phyloP scores from a whole-genome alignment of 2,797 vertebrate species.

The Lepilemur ruficaudatus region DNA sequence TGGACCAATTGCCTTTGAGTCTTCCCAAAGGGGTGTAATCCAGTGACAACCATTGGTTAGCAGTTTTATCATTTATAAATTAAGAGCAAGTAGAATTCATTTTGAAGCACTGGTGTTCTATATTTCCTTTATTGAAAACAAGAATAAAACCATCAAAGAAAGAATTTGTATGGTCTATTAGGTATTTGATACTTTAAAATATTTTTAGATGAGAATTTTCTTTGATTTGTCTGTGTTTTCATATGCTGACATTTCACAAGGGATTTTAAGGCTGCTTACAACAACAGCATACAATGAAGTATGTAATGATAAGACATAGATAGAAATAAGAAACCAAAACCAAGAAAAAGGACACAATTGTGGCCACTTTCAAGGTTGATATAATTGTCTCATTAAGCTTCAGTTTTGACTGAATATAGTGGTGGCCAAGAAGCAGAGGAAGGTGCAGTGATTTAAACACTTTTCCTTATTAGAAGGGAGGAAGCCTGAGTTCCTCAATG shows the following conservation, averaged over 20 bases:
- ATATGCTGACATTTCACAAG: background rate
- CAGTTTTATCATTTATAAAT: conserved; percentile 28
- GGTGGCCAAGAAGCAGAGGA: background rate
- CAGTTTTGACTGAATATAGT: background rate
- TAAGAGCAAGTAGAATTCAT: background rate
- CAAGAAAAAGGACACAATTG: background rate
- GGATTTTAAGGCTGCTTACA: background rate
- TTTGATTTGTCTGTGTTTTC: conserved; percentile 6
- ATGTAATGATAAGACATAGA: background rate
- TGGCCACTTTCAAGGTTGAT: background rate
- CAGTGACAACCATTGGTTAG: background rate
- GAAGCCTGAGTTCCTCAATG: background rate
- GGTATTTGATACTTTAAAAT: conserved; percentile 29
- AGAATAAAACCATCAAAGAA: background rate
- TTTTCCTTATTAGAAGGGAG: background rate
- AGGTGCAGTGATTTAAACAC: background rate
- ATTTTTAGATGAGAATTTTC: conserved; percentile 24
- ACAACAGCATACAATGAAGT: background rate
- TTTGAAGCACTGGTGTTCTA: background rate
- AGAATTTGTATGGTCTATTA: background rate
- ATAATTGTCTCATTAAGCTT: background rate
- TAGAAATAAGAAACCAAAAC: background rate
- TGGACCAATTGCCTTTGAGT: background rate
- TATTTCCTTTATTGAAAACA: conserved; percentile 24
- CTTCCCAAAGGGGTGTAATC: background rate